Conservation (phyloP, 2,888 invertebrate genomes). For the Aspidiotus rigidus region DNA sequence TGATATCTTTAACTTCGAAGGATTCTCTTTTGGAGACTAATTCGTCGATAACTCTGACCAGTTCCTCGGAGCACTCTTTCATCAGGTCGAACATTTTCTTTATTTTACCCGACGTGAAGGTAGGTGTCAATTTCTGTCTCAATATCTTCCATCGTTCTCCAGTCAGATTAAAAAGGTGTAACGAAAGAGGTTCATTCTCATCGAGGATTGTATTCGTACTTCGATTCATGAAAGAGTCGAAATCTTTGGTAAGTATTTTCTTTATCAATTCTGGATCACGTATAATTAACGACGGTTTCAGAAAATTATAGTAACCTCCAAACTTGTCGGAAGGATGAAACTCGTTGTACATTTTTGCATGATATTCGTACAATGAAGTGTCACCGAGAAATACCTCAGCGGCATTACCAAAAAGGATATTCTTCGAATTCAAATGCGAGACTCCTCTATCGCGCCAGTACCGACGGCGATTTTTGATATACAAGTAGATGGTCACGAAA, state of each 20-base stretch:
- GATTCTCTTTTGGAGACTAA: background rate
- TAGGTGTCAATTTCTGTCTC: slow-evolving; percentile 48
- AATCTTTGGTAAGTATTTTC: slow-evolving; percentile 46
- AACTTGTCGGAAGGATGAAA: slow-evolving; percentile 19
- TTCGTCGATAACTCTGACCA: slow-evolving; percentile 36
- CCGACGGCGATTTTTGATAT: background rate
- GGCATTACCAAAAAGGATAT: slow-evolving; percentile 18
- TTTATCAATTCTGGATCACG: slow-evolving; percentile 47
- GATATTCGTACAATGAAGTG: slow-evolving; percentile 11
- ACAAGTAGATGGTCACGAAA: background rate
- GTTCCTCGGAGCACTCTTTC: slow-evolving; percentile 43
- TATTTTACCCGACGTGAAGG: slow-evolving; percentile 50
- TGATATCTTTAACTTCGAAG: slow-evolving; percentile 14
- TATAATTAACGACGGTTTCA: slow-evolving; percentile 45
- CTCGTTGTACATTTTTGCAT: slow-evolving; percentile 23
- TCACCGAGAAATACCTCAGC: slow-evolving; percentile 16
- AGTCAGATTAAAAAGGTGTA: slow-evolving; percentile 44
- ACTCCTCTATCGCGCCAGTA: slow-evolving; percentile 17
- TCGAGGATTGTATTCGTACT: slow-evolving; percentile 42
- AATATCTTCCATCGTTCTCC: slow-evolving; percentile 49
- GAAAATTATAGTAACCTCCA: slow-evolving; percentile 47
- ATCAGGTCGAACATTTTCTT: slow-evolving; percentile 48
- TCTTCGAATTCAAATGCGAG: slow-evolving; percentile 7
- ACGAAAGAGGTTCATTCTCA: slow-evolving; percentile 42
- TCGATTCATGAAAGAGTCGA: slow-evolving; percentile 46